phyloP scores from a whole-genome alignment of 2,797 vertebrate genomes.

The Brachyalestes nurse region DNA sequence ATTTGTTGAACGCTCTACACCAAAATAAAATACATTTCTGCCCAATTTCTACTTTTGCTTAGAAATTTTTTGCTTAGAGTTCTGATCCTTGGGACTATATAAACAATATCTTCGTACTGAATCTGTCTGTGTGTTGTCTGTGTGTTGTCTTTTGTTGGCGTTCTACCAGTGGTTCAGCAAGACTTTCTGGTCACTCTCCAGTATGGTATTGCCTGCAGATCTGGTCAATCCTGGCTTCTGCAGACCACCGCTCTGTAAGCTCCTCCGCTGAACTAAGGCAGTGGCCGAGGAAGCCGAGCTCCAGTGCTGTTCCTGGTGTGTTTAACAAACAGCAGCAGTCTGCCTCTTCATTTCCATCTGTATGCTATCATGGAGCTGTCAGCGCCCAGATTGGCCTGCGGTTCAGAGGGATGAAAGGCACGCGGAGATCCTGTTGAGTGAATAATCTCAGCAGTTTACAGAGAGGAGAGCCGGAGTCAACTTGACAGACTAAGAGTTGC shows the following conservation, averaged over 20 bases:
- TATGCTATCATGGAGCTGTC: conserved; percentile 82
- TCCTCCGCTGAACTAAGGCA: conserved; percentile 1
- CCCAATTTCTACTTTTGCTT: no score
- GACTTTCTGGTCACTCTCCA: not conserved
- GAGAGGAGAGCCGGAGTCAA: conserved; percentile 79
- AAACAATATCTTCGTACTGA: not conserved
- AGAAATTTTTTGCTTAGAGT: no score
- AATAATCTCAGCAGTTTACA: conserved; percentile 84
- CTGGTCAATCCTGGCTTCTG: not conserved
- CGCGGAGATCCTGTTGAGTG: conserved; percentile 84
- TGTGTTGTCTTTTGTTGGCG: no score
- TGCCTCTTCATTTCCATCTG: conserved; percentile 79
- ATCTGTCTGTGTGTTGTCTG: not conserved
- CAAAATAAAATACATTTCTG: no score
- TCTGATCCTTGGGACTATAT: not conserved
- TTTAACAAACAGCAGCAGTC: conserved; percentile 65
- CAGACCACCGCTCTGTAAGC: conserved; percentile 15
- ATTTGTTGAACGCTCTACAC: no score
- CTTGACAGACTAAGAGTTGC: conserved; percentile 79
- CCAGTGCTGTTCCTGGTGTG: conserved; percentile 17
- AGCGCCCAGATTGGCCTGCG: conserved; percentile 78
- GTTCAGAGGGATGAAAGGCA: conserved; percentile 77
- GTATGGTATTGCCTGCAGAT: not conserved
- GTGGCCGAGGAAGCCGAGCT: not conserved
- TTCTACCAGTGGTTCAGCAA: not conserved